These are phyloP conservation scores for Andrena haemorrhoa DNA, from an alignment of 2,888 invertebrate genomes.

Conservation along the genomic window DNA sequence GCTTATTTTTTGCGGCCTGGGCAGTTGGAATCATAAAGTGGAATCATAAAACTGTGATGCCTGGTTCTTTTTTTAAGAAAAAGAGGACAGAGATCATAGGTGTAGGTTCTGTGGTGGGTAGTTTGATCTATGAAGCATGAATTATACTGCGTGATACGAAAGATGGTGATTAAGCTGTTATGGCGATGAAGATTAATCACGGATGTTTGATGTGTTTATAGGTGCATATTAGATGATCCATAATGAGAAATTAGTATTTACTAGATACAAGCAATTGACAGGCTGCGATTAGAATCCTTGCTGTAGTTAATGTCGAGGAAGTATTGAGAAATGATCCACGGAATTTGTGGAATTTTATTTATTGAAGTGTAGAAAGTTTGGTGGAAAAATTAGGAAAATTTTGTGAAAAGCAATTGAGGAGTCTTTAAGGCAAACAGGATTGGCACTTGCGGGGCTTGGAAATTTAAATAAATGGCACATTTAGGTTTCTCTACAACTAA, in stretches of 20 bases:
- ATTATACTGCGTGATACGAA: constrained; percentile 4
- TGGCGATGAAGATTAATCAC: constrained; percentile 13
- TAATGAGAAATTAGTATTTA: constrained; percentile 18
- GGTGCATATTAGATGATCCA: neutral
- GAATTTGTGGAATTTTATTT: constrained; percentile 9
- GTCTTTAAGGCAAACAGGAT: too few relatives aligned
- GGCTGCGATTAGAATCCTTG: neutral
- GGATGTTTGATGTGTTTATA: constrained; percentile 11
- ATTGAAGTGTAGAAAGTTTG: too few relatives aligned
- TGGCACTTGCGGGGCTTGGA: too few relatives aligned
- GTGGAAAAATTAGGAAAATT: too few relatives aligned
- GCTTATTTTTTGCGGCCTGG: neutral
- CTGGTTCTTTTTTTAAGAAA: neutral
- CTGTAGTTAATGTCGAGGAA: neutral
- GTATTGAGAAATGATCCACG: neutral
- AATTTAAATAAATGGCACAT: too few relatives aligned
- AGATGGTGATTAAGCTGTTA: neutral
- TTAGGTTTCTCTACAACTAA: too few relatives aligned
- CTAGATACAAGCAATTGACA: neutral
- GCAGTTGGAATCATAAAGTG: neutral
- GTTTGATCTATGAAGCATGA: neutral
- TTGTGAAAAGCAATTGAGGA: too few relatives aligned
- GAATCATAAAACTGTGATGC: too few relatives aligned
- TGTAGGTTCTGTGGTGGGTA: neutral
- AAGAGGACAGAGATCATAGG: neutral